Base-by-base conservation (phyloP, 2,113 vertebrate genomes). In the Heterochromis multidens region DNA sequence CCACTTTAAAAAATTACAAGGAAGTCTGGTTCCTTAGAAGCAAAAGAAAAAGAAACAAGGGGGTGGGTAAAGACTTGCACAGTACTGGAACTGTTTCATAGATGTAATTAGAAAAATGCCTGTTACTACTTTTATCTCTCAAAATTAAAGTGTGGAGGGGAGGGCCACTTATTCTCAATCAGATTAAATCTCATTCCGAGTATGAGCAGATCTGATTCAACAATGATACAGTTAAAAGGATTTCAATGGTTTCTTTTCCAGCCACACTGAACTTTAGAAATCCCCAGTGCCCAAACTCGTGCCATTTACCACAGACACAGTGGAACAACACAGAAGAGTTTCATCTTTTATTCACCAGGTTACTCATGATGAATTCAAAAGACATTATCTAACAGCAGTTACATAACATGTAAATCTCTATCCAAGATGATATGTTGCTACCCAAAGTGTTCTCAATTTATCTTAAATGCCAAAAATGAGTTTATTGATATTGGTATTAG, bases 321-420 rank as follows among this genome's bases (percentile, higher is more conserved):
- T 46, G 56, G 33, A 79, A 84, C 37, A 46, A 80, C 13, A 3
- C 56, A 16, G 27, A 40, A 74, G 16, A 76, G 63, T 58, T 52
- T 81, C 58, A 92, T 92, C 14, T 88, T 93, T 92, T 82, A 93
- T 90, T 93, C 49, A 92, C 58, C 3, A 79, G 9, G 27, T 37
- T 77, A 33, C 79, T 90, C 86, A 85, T 81, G 49, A 82, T 17
- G 59, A 92, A 92, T 87, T 83, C 25, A 93, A 88, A 60, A 88
- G 33, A 70, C 58, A 89, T 90, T 87, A 88, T 88, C 84, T 79
- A 84, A 90, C 54, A 89, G 80, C 33, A 46, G 59, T 79, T 63
- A 57, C 23, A 76, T 60, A 63, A 56, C 21, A 7, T 81, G 86
- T 52, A 74, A 52, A 81, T 82, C 35, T 86, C 4, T 25, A 56